phyloP scores from a whole-genome alignment of 1,140 invertebrate genomes.

The Paraescarpia echinospica region DNA sequence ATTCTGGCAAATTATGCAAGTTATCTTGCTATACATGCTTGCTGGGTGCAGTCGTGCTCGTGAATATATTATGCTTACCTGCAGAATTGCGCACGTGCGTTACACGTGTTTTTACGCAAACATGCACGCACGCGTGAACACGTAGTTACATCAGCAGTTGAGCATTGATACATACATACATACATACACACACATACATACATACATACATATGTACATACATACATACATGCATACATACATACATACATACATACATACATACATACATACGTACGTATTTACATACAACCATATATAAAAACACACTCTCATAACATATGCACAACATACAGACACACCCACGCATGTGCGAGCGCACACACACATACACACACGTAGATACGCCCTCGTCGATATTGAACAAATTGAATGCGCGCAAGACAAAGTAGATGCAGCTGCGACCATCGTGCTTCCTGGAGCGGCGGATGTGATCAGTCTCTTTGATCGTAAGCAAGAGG shows the following conservation, averaged over 20 bases:
- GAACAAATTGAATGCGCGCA: background rate
- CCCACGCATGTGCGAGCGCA: background rate
- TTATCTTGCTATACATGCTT: background rate
- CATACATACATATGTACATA: too few relatives aligned
- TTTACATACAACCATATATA: background rate
- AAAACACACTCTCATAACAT: background rate
- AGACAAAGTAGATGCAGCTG: background rate
- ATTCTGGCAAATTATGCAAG: background rate
- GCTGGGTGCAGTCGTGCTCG: too few relatives aligned
- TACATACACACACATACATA: too few relatives aligned
- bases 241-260: background rate
- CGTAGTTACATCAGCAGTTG: too few relatives aligned
- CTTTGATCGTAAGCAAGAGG: background rate
- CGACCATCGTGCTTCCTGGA: background rate
- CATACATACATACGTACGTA: background rate
- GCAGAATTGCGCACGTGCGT: too few relatives aligned
- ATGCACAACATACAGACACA: background rate
- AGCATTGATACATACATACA: too few relatives aligned
- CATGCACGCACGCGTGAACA: too few relatives aligned
- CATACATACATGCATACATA: too few relatives aligned
- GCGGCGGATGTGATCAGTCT: background rate
- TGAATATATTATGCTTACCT: too few relatives aligned
- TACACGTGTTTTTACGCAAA: too few relatives aligned
- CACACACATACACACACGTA: background rate
- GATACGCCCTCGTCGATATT: background rate